Base-by-base conservation (phyloP, 2,888 invertebrate species). In the Xestia c-nigrum region DNA sequence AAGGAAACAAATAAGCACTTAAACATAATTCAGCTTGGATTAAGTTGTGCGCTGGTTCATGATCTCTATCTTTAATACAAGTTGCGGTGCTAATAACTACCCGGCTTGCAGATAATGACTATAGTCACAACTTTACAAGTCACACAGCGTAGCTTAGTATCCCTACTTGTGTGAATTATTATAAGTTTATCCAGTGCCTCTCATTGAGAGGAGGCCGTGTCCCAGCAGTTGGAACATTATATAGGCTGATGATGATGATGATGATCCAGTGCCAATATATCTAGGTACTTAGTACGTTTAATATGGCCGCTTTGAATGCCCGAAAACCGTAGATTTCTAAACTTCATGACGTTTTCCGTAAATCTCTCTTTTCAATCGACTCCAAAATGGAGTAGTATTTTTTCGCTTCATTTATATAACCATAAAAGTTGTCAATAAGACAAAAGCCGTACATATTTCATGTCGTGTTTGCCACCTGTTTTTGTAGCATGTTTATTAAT, bases 21-120 rank as follows among this genome's bases (percentile, higher is more conserved):
- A 47, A 24, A 65, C 31, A 57, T 69, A 65, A 57, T 72, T 82
- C 7, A 65, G 31, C 52, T 46, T 7, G 57, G 65, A 82, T 76
- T 72, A 81, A 72, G 77, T 72, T 66, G 81, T 65, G 65, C 47
- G 76, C 52, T 68, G 61, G 78, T 16, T 24, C 68, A 21, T 52
- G 77, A 77, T 83, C 10, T 65, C n/a, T 76, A 80, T 80, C 82
- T 76, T 76, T 81, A 77, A 72, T 65, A 69, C 68, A 52, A 59
- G 68, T 47, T 9, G n/a, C 19, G 46, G 67, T 65, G 46, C 24
- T 72, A 72, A 77, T 76, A 72, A 69, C 59, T 78, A 50, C 31
- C 43, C 19, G 72, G 40, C 19, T 16, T 10, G 50, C 24, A 6
- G 57, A 3, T 38, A 55, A 40, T 78, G 63, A 63, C 47, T 63